Evolutionary conservation across 1,140 invertebrate species (phyloP).

Genomic region (Tetramorium simillimum): DNA sequence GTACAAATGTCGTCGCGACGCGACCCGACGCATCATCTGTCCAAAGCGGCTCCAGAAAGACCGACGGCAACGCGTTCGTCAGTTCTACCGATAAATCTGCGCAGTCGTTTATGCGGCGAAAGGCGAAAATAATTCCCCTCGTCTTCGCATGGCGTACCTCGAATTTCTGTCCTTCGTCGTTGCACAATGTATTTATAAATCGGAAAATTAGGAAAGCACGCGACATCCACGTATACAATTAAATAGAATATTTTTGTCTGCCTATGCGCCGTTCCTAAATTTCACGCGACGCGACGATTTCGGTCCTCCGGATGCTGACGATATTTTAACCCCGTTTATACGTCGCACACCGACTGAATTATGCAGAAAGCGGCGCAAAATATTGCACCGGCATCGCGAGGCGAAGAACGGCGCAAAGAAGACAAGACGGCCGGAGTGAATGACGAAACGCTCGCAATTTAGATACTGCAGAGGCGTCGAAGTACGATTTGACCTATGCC

Average conservation of each 20-base stretch:
- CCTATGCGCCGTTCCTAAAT: not conserved
- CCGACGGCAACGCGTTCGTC: not conserved
- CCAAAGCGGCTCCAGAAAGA: not conserved
- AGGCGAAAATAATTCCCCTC: constrained; percentile 12
- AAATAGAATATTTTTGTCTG: constrained; percentile 21
- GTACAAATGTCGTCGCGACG: constrained; percentile 30
- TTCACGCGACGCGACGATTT: not conserved
- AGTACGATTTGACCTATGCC: constrained; percentile 65
- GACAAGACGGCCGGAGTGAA: not conserved
- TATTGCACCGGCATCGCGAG: constrained; percentile 41
- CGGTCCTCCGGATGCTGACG: constrained; percentile 31
- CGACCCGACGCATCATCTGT: constrained; percentile 15
- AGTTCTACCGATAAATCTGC: constrained; percentile 31
- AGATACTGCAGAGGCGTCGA: constrained; percentile 60
- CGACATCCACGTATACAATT: not conserved
- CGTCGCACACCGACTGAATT: constrained; percentile 31
- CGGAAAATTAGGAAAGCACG: constrained; percentile 1
- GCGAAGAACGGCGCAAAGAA: constrained; percentile 50
- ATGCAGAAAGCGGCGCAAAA: constrained; percentile 30
- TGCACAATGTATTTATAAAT: not conserved
- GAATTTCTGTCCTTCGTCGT: not conserved
- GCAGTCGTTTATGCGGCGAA: not conserved
- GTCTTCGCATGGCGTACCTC: not conserved
- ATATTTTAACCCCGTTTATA: constrained; percentile 63
- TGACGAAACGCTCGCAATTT: constrained; percentile 62